Conservation (phyloP, 2,113 vertebrate genomes). For the Percopsis transmontana region DNA sequence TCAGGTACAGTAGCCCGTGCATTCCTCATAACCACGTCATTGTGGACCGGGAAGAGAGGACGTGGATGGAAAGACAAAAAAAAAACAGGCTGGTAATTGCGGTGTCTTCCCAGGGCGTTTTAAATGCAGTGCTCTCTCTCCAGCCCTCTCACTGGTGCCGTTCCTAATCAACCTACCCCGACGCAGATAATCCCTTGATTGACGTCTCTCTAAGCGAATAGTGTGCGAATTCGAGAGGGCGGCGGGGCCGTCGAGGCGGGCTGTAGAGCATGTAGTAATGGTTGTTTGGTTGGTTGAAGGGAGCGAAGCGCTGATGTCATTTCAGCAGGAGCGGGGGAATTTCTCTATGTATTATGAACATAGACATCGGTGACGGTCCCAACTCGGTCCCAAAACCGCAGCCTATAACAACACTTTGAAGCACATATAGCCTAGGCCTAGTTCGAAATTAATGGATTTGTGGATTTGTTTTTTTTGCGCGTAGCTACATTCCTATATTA, state of each 20-base stretch:
- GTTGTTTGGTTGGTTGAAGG: slow-evolving; percentile 25
- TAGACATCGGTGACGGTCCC: not conserved
- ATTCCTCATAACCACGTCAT: slow-evolving; percentile 60
- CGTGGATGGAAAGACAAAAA: slow-evolving; percentile 16
- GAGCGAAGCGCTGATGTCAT: slow-evolving; percentile 61
- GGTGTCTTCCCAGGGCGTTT: slow-evolving; percentile 65
- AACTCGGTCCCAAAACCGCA: slow-evolving; percentile 1
- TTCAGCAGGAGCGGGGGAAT: slow-evolving; percentile 47
- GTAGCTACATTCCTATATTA: too few relatives aligned
- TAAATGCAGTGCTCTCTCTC: slow-evolving; percentile 51
- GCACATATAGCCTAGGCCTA: too few relatives aligned
- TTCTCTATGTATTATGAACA: slow-evolving; percentile 35
- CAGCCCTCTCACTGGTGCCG: slow-evolving; percentile 44
- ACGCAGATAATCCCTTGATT: slow-evolving; percentile 52
- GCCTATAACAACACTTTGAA: not conserved
- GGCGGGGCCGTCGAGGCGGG: not conserved
- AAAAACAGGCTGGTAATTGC: slow-evolving; percentile 34
- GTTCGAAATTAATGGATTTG: too few relatives aligned
- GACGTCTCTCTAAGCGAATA: slow-evolving; percentile 62
- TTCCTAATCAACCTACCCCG: slow-evolving; percentile 63
- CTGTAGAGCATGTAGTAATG: not conserved
- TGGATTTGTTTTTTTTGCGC: too few relatives aligned
- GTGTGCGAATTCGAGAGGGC: not conserved
- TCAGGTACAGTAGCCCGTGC: slow-evolving; percentile 51
- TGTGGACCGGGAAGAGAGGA: slow-evolving; percentile 31